These are phyloP conservation scores for Pipistrellus kuhlii DNA, from an alignment of 2,797 vertebrate species.

Conservation along the genomic window DNA sequence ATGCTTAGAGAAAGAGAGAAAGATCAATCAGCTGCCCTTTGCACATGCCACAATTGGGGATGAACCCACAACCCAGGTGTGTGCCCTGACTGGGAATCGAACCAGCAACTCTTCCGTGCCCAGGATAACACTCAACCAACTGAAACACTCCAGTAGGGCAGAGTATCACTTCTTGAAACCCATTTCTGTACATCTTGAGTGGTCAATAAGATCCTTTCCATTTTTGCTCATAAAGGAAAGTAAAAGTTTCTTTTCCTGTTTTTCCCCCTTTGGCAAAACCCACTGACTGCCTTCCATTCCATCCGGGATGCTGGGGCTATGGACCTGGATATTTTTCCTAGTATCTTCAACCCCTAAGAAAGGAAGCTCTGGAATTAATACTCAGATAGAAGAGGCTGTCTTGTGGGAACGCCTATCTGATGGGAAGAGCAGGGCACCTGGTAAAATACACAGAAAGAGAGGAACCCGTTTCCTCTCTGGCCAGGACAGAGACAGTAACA, in stretches of 20 bases:
- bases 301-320: not conserved
- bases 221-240: not conserved
- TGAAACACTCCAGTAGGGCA: not conserved
- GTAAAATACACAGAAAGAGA: accelerated
- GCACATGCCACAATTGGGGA: not conserved
- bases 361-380: not conserved
- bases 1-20: not conserved
- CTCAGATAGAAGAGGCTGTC: not conserved
- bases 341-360: not conserved
- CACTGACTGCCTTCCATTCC: not conserved
- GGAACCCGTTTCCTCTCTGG: not conserved
- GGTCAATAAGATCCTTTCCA: not conserved
- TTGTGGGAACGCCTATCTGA: accelerated
- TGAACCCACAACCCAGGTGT: not conserved
- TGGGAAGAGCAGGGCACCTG: accelerated
- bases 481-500: not conserved
- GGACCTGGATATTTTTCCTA: not conserved
- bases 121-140: not conserved
- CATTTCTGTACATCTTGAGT: not conserved
- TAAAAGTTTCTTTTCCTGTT: not conserved
- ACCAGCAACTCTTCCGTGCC: not conserved
- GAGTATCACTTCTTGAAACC: not conserved
- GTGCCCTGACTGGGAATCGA: not conserved
- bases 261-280: not conserved
- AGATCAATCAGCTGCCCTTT: not conserved